Base-by-base conservation (phyloP, 30 jellyfish, hydroid and myxozoan genomes). In the Hydractinia echinata region DNA sequence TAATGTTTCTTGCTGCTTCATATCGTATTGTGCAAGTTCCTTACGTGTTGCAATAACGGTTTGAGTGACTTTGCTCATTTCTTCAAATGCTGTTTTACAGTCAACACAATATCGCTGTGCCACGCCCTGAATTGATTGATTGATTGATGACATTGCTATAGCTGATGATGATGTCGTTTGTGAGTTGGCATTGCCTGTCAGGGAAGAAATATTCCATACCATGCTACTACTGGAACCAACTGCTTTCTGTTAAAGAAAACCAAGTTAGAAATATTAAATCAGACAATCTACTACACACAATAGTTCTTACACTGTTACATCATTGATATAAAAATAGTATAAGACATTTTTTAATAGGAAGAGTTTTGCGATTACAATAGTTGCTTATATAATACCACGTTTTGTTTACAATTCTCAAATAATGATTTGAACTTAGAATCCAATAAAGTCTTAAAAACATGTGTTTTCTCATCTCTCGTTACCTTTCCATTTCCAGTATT, bases 61-160 rank as follows among this genome's bases (percentile, higher is more conserved):
- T 84, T 89, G 97, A 9, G 88, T 89, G 67, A 87, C 79, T 67
- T 86, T 91, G 89, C 97, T 91, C 81, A 91, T 87, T 66, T 86
- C 96, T 52, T 91, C 97, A 79, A 91, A 91, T 5, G 97, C 83
- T 8, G 79, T 79, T 74, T 91, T 91, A 67, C 97, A 91, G 69
- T 91, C 97, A 39, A 67, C 55, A 54, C 96, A 82, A 72, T 91
- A 91, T 81, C 81, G 71, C 83, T 86, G 95, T n/a, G 97, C 96
- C 14, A 91, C 87, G 62, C 80, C 82, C 66, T 91, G 97, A 50
- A 91, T 91, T 79, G 89, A 86, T 83, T 87, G 86, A 84, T 86
- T 91, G 83, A 91, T 94, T 11, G 84, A 64, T 51, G 87, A 20
- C 70, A 66, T 67, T 5, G 87, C 39, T n/a, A 54, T 50, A 18